These are phyloP conservation scores for Zapornia atra DNA, from an alignment of 2,113 vertebrate genomes.

Conservation along the genomic window DNA sequence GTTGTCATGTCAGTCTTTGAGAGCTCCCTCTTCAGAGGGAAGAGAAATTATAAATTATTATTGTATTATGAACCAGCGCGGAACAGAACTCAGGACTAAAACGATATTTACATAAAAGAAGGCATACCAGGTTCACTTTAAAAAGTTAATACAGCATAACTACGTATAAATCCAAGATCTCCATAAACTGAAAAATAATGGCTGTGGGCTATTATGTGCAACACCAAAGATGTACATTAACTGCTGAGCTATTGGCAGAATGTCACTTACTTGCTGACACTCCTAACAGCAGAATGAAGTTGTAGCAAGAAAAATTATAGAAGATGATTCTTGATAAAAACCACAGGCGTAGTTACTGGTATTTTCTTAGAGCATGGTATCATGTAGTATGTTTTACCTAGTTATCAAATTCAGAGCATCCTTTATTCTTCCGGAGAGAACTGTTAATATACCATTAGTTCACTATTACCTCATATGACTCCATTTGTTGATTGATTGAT, in stretches of 20 bases:
- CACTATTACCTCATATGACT: background rate
- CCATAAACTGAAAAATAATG: conserved; percentile 36
- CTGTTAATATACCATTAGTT: background rate
- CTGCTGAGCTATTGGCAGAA: conserved; percentile 40
- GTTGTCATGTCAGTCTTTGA: background rate
- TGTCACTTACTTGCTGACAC: conserved; percentile 8
- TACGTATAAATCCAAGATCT: conserved; percentile 15
- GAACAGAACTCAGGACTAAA: background rate
- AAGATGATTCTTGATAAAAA: background rate
- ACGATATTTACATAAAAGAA: background rate
- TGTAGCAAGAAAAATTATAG: background rate
- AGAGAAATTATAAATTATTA: background rate
- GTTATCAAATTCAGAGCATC: background rate
- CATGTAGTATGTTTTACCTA: background rate
- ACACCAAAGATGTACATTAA: conserved; percentile 18
- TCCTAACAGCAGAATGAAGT: background rate
- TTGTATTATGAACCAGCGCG: background rate
- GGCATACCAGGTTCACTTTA: background rate
- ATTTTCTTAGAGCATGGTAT: background rate
- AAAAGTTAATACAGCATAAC: conserved; percentile 13
- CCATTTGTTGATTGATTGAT: background rate
- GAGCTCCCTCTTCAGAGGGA: background rate
- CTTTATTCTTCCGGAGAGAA: background rate
- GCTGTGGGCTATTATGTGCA: background rate
- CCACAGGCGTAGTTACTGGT: background rate